These are phyloP conservation scores for Dicrurus megarhynchus DNA, from an alignment of 2,113 vertebrate genomes.

Conservation along the genomic window DNA sequence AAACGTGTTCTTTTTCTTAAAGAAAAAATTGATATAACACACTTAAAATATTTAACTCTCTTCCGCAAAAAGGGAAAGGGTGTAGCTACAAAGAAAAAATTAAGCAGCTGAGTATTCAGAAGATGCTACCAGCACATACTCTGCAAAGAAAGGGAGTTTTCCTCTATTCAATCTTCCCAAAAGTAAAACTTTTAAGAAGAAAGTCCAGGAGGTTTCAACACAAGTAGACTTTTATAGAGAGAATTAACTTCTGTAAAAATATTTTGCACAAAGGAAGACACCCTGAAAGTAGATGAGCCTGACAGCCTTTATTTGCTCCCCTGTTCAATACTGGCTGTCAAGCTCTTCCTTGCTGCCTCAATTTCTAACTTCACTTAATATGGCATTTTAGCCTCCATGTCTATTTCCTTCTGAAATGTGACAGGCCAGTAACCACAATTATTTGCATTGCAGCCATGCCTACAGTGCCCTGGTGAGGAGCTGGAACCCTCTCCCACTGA, in stretches of 20 bases:
- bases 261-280: not conserved
- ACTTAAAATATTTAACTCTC: not conserved
- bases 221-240: not conserved
- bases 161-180: not conserved
- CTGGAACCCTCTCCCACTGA: not conserved
- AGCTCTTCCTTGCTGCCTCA: not conserved
- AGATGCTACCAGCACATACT: not conserved
- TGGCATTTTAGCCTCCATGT: not conserved
- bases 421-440: not conserved
- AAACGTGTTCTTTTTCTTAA: not conserved
- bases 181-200: not conserved
- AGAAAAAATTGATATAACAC: not conserved
- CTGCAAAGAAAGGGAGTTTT: not conserved
- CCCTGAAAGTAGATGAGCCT: not conserved
- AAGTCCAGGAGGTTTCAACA: not conserved
- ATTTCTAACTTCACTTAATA: not conserved
- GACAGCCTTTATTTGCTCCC: not conserved
- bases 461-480: not conserved
- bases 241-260: not conserved
- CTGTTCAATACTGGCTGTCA: not conserved
- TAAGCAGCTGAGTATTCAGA: not conserved
- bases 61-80: not conserved
- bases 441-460: not conserved
- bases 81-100: not conserved
- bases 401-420: not conserved